A percentile compares a stretch with the other conserved stretches of the same genome.
phyloP scores from a whole-genome alignment of 2,797 vertebrate genomes.

The Meda fulgida region DNA sequence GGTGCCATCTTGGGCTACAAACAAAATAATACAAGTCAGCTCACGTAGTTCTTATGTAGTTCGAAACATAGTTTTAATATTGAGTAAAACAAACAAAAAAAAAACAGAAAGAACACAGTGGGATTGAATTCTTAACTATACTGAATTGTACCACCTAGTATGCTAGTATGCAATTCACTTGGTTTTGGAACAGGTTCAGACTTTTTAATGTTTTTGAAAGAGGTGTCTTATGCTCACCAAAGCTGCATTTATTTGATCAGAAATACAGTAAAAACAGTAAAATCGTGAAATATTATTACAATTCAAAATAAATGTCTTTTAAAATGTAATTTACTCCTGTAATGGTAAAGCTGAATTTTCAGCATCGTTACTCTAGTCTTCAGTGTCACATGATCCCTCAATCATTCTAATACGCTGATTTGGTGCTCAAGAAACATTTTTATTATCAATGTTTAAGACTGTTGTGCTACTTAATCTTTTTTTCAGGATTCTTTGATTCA shows the following conservation, averaged over 20 bases:
- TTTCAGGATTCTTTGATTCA: not conserved
- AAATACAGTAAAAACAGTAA: not conserved
- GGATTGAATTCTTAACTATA: not conserved
- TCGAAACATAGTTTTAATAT: too few relatives aligned
- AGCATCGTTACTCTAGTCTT: not conserved
- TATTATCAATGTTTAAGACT: not conserved
- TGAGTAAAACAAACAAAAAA: not conserved
- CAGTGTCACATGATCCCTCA: not conserved
- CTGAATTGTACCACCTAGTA: not conserved
- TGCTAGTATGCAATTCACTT: not conserved
- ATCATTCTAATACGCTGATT: not conserved
- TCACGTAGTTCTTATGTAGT: not conserved
- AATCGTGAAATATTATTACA: not conserved
- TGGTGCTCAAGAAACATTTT: not conserved
- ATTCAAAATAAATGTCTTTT: not conserved
- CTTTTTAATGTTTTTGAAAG: not conserved
- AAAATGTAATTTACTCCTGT: too few relatives aligned
- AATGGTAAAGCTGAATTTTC: not conserved
- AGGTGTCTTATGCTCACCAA: not conserved
- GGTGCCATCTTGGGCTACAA: slow-evolving; percentile 69
- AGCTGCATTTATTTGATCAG: not conserved
- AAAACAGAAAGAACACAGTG: not conserved
- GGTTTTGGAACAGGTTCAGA: not conserved
- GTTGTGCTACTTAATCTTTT: not conserved
- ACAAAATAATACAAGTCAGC: not conserved